Evolutionary conservation across 2,888 invertebrate genomes (phyloP).

Genomic region (Balanococcus diminutus): DNA sequence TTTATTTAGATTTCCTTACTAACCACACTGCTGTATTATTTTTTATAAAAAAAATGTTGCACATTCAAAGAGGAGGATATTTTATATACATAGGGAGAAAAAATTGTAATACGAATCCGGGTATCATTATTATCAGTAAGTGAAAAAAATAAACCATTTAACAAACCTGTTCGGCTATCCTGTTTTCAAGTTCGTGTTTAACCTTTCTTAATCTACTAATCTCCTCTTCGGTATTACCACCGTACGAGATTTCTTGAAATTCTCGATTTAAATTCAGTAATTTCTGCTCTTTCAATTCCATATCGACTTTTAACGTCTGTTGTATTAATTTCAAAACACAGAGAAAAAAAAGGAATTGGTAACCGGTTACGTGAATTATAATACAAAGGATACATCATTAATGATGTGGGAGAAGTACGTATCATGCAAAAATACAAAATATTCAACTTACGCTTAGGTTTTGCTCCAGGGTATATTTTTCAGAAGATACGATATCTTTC

Average conservation of each 20-base stretch:
- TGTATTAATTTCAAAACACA: constrained; percentile 6
- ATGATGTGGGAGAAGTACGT: background rate
- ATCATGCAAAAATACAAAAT: background rate
- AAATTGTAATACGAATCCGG: background rate
- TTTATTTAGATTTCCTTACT: background rate
- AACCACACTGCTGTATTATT: background rate
- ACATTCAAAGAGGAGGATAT: background rate
- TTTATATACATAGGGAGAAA: background rate
- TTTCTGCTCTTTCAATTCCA: constrained; percentile 88
- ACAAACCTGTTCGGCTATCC: constrained; percentile 73
- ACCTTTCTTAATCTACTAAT: constrained; percentile 79
- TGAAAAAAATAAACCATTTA: background rate
- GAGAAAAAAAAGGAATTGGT: constrained; percentile 1
- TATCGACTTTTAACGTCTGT: constrained; percentile 83
- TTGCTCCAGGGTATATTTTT: constrained; percentile 87
- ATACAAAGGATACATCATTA: background rate
- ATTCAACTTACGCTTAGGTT: constrained; percentile 75
- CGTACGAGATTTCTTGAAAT: constrained; percentile 81
- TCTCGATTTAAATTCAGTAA: constrained; percentile 78
- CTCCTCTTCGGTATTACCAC: constrained; percentile 84
- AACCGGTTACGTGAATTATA: background rate
- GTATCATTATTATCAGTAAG: background rate
- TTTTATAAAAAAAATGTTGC: no score
- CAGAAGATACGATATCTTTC: constrained; percentile 81
- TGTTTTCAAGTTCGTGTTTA: constrained; percentile 85